Evolutionary conservation across 2,113 vertebrate species (phyloP).

Genomic region (Macheiramphus alcinus): DNA sequence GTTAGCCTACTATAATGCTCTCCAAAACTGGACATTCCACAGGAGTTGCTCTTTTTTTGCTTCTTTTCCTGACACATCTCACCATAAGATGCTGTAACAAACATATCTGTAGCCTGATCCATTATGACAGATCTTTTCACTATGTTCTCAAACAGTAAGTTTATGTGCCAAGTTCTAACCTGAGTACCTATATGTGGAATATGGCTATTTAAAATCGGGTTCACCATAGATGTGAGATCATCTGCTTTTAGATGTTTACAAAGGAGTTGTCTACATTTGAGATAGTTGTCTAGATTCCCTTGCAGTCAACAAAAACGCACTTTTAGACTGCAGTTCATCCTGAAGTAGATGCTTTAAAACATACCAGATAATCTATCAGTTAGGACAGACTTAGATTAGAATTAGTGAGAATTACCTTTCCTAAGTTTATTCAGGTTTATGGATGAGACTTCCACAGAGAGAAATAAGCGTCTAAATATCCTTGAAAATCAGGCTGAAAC

Average conservation of each 20-base stretch:
- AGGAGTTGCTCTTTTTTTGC: not conserved
- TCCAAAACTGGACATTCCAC: not conserved
- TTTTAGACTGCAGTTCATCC: not conserved
- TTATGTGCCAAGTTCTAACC: not conserved
- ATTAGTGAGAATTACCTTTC: not conserved
- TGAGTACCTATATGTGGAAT: not conserved
- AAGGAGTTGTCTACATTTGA: not conserved
- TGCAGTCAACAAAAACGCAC: not conserved
- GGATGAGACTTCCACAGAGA: not conserved
- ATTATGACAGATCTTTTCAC: not conserved
- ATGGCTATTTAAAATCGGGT: accelerated
- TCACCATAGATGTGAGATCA: not conserved
- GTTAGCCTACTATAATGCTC: not conserved
- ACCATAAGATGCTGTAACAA: not conserved
- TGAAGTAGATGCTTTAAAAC: not conserved
- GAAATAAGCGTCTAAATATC: not conserved
- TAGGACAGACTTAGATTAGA: not conserved
- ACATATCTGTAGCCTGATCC: not conserved
- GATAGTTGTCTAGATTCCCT: not conserved
- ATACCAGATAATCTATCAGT: not conserved
- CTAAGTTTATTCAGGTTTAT: not conserved
- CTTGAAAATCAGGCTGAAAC: not conserved
- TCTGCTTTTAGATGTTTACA: not conserved
- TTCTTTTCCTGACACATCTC: not conserved
- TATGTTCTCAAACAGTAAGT: not conserved